Evolutionary conservation across 2,113 vertebrate genomes (phyloP).

Genomic region (Rattus norvegicus): DNA sequence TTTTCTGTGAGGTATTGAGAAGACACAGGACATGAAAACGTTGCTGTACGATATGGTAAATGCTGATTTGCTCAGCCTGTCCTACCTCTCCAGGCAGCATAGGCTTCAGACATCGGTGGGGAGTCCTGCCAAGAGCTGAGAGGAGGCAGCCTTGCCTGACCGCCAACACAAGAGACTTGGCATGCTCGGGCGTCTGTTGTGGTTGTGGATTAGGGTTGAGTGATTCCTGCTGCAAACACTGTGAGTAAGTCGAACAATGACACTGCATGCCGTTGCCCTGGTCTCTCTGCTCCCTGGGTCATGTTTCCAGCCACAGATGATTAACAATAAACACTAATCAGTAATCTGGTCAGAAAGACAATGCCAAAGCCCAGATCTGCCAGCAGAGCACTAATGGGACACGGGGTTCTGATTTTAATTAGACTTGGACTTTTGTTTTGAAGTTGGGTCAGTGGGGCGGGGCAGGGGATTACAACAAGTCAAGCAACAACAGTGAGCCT

Average conservation of each 20-base stretch:
- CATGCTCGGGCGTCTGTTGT: slow-evolving; percentile 59
- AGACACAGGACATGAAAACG: not conserved
- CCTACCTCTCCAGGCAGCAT: slow-evolving; percentile 35
- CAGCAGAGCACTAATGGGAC: slow-evolving; percentile 52
- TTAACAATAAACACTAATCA: slow-evolving; percentile 79
- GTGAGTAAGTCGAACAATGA: slow-evolving; percentile 73
- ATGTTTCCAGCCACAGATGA: slow-evolving; percentile 78
- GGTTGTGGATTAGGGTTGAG: slow-evolving; percentile 68
- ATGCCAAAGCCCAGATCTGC: slow-evolving; percentile 51
- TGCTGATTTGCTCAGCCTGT: not conserved
- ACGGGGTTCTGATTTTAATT: slow-evolving; percentile 65
- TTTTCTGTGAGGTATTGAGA: not conserved
- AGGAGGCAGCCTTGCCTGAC: slow-evolving; percentile 30
- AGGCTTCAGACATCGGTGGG: not conserved
- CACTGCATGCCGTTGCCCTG: slow-evolving; percentile 58
- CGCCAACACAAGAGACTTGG: slow-evolving; percentile 64
- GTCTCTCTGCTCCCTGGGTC: slow-evolving; percentile 69
- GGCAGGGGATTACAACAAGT: not conserved
- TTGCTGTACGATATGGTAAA: not conserved
- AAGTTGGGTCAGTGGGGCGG: not conserved
- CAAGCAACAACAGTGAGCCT: slow-evolving; percentile 37
- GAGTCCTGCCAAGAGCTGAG: slow-evolving; percentile 41
- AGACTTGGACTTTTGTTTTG: slow-evolving; percentile 51
- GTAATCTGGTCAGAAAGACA: slow-evolving; percentile 75
- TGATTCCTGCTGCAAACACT: slow-evolving; percentile 71